Evolutionary conservation across 2,888 invertebrate genomes (phyloP).

Genomic region (Nycteola revayana): DNA sequence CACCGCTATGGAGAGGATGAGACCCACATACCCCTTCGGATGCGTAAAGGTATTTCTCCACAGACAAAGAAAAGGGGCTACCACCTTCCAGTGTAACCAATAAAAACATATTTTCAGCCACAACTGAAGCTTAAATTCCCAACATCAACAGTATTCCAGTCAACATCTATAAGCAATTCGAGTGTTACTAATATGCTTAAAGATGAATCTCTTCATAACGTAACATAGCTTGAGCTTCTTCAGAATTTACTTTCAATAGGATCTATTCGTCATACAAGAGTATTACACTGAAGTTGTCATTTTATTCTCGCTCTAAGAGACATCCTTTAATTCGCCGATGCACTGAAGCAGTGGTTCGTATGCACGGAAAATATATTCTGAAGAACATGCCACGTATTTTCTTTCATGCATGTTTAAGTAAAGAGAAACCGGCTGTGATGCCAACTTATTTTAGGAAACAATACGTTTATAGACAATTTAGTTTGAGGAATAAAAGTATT

Average conservation of each 20-base stretch:
- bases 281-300: not conserved
- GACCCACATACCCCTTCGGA: too few relatives aligned
- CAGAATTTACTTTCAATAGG: not conserved
- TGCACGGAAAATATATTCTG: constrained; percentile 40
- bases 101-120: too few relatives aligned
- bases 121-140: constrained; percentile 2
- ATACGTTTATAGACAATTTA: constrained; percentile 7
- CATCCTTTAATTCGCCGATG: constrained; percentile 23
- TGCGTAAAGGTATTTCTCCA: too few relatives aligned
- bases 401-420: constrained; percentile 41
- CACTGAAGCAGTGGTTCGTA: constrained; percentile 20
- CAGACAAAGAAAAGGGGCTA: too few relatives aligned
- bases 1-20: too few relatives aligned
- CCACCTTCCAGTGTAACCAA: too few relatives aligned
- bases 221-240: constrained; percentile 2
- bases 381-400: constrained; percentile 38
- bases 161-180: not conserved
- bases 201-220: not conserved
- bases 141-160: not conserved
- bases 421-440: constrained; percentile 28
- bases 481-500: too few relatives aligned
- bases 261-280: constrained; percentile 1
- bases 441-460: constrained; percentile 22
- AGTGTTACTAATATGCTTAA: constrained; percentile 5
- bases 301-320: not conserved